phyloP scores from a whole-genome alignment of 1,140 invertebrate genomes.

The Sitophilus oryzae region DNA sequence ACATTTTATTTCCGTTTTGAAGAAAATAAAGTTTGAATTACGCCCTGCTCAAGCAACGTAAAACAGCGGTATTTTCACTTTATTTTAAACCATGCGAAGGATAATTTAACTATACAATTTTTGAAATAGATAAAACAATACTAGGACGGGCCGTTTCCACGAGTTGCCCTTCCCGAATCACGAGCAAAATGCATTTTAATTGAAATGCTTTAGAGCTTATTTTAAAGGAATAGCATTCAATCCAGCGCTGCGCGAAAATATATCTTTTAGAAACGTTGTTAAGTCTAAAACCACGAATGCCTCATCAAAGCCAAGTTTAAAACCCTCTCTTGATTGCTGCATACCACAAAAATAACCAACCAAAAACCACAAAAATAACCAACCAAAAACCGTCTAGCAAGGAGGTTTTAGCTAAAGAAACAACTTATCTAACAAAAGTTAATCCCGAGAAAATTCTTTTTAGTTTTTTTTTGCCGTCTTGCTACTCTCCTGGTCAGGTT shows the following conservation, averaged over 20 bases:
- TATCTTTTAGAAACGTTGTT: not conserved
- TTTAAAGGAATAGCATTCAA: not conserved
- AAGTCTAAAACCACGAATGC: conserved; percentile 7
- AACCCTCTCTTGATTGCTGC: conserved; percentile 13
- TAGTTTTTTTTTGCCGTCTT: not conserved
- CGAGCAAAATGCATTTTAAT: not conserved
- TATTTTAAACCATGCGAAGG: too few species aligned
- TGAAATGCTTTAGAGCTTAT: not conserved
- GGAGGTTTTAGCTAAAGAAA: conserved; percentile 9
- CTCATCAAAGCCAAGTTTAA: conserved; percentile 12
- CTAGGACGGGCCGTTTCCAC: too few species aligned
- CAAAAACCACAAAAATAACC: too few species aligned
- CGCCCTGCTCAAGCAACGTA: too few species aligned
- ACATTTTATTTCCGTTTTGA: too few species aligned
- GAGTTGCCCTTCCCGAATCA: too few species aligned
- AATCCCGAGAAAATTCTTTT: conserved; percentile 11
- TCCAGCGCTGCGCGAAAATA: not conserved
- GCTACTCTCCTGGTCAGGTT: not conserved
- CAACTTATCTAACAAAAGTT: conserved; percentile 15
- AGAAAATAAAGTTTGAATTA: too few species aligned
- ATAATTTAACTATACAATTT: too few species aligned
- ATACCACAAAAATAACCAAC: too few species aligned
- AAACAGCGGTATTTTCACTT: too few species aligned
- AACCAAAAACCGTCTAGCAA: conserved; percentile 8
- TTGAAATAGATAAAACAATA: too few species aligned